phyloP scores from a whole-genome alignment of 2,888 invertebrate species.

The Standfussiana lucernea region DNA sequence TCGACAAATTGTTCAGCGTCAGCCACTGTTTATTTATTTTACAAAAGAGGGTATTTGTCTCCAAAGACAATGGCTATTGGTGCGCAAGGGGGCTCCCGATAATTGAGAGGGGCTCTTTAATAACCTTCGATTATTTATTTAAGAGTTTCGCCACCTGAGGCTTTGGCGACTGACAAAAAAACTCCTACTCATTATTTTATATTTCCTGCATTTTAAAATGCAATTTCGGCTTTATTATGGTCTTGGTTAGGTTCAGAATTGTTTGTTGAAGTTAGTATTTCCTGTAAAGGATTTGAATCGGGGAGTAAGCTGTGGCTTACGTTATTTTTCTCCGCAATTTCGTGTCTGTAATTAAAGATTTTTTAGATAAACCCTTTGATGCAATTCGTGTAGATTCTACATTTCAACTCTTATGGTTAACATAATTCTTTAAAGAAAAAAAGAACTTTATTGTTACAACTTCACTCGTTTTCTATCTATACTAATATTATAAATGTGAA shows the following conservation, averaged over 20 bases:
- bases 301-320: constrained; percentile 69
- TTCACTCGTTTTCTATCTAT: background rate
- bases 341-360: constrained; percentile 44
- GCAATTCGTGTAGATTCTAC: background rate
- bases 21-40: constrained; percentile 64
- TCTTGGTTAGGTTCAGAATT: constrained; percentile 57
- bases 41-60: constrained; percentile 73
- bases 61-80: constrained; percentile 70
- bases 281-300: constrained; percentile 67
- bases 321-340: constrained; percentile 57
- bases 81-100: constrained; percentile 72
- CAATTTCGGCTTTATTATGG: constrained; percentile 60
- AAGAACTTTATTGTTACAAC: background rate
- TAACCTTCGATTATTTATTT: constrained; percentile 88
- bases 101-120: constrained; percentile 84
- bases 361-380: constrained; percentile 28
- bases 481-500: too few relatives aligned
- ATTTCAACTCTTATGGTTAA: constrained; percentile 6
- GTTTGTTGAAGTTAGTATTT: constrained; percentile 39
- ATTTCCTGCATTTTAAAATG: constrained; percentile 46
- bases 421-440: background rate
- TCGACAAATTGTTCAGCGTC: constrained; percentile 58
- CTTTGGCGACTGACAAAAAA: constrained; percentile 79
- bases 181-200: constrained; percentile 77
- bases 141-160: constrained; percentile 87